A percentile compares a stretch with the other conserved stretches of the same genome.
Evolutionary conservation across 2,113 vertebrate genomes (phyloP).

Genomic region (Xiphophorus maculatus): DNA sequence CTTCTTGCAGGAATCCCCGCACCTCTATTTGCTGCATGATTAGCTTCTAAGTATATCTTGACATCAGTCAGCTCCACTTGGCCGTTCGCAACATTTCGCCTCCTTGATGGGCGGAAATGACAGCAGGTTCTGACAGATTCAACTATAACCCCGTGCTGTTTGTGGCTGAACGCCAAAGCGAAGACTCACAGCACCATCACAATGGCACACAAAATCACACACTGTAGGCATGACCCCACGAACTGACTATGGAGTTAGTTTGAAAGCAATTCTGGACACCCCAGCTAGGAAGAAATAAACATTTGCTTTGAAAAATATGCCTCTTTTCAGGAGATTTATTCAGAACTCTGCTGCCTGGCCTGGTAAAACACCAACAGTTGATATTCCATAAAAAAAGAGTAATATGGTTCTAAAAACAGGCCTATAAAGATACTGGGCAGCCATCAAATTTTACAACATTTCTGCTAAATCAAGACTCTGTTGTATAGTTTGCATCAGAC

Average conservation of each 20-base stretch:
- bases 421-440: slow-evolving; percentile 61
- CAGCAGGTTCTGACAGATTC: slow-evolving; percentile 64
- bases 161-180: slow-evolving; percentile 51
- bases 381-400: slow-evolving; percentile 53
- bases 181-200: slow-evolving; percentile 51
- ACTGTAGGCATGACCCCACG: slow-evolving; percentile 14
- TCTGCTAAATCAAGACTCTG: slow-evolving; percentile 55
- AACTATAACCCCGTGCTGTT: slow-evolving; percentile 50
- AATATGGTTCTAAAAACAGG: slow-evolving; percentile 46
- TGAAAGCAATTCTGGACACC: slow-evolving; percentile 35
- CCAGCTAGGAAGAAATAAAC: slow-evolving; percentile 38
- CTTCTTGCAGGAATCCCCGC: slow-evolving; percentile 57
- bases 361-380: slow-evolving; percentile 50
- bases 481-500: slow-evolving; percentile 6
- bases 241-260: slow-evolving; percentile 43
- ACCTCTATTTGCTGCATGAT: slow-evolving; percentile 75
- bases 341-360: slow-evolving; percentile 6
- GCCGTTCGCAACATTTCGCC: slow-evolving; percentile 60
- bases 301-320: slow-evolving; percentile 36
- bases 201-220: slow-evolving; percentile 38
- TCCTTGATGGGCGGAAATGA: slow-evolving; percentile 55
- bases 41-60: slow-evolving; percentile 73
- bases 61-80: slow-evolving; percentile 66
- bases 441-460: slow-evolving; percentile 51
- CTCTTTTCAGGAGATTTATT: slow-evolving; percentile 53